These are phyloP conservation scores for Enteromius unitaeniatus DNA, from an alignment of 2,797 vertebrate genomes.

Conservation along the genomic window DNA sequence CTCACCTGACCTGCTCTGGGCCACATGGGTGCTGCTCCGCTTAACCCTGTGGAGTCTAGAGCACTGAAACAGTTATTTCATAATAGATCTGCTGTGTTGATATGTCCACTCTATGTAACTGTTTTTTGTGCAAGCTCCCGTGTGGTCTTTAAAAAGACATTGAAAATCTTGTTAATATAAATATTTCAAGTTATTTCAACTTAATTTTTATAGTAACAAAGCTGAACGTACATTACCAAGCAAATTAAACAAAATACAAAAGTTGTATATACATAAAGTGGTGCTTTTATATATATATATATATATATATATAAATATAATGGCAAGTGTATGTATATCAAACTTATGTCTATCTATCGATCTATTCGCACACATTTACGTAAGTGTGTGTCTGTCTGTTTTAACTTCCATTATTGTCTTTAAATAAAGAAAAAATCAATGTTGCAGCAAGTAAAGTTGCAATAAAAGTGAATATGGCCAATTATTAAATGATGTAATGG, in stretches of 20 bases:
- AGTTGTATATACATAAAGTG: too few relatives aligned
- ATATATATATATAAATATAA: too few relatives aligned
- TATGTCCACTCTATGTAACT: not conserved
- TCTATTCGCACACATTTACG: too few relatives aligned
- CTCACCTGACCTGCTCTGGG: conserved; percentile 44
- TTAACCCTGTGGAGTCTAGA: conserved; percentile 25
- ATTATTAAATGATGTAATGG: not conserved
- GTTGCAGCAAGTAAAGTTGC: not conserved
- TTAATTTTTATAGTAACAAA: not conserved
- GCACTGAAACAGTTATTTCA: not conserved
- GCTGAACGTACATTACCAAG: not conserved
- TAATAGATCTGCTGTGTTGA: not conserved
- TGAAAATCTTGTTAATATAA: not conserved
- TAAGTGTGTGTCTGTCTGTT: too few relatives aligned
- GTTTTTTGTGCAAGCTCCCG: not conserved
- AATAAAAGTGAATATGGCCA: not conserved
- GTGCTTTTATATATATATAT: too few relatives aligned
- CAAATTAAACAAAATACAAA: not conserved
- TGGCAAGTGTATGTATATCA: too few relatives aligned
- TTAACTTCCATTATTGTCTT: not conserved
- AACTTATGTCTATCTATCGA: too few relatives aligned
- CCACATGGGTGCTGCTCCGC: conserved; percentile 1
- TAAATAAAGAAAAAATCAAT: not conserved
- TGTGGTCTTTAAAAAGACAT: not conserved
- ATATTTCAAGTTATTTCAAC: not conserved